phyloP scores from a whole-genome alignment of 2,888 invertebrate genomes.

The Cistogaster globosa region DNA sequence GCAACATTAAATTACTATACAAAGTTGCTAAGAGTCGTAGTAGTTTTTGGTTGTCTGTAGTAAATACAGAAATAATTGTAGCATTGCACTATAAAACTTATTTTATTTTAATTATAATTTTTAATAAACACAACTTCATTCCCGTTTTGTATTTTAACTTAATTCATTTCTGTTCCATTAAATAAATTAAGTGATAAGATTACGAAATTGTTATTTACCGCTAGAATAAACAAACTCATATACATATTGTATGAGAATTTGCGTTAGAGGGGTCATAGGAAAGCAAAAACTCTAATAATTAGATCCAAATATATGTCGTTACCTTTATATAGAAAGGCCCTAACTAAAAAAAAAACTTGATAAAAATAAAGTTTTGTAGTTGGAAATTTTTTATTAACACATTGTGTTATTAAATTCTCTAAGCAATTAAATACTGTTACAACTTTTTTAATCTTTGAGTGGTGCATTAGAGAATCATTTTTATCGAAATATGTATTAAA shows the following conservation, averaged over 20 bases:
- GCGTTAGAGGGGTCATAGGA: no score
- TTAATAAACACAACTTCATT: slow-evolving; percentile 61
- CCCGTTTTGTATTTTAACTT: slow-evolving; percentile 59
- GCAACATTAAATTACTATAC: slow-evolving; percentile 39
- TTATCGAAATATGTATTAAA: no score
- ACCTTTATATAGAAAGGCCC: no score
- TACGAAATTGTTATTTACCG: slow-evolving; percentile 64
- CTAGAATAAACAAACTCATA: slow-evolving; percentile 43
- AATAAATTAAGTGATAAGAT: slow-evolving; percentile 59
- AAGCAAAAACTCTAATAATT: no score
- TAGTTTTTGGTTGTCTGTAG: slow-evolving; percentile 5
- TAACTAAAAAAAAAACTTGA: no score
- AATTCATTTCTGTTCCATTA: slow-evolving; percentile 60
- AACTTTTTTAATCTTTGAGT: no score
- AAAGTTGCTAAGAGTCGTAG: slow-evolving; percentile 30
- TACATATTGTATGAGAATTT: not conserved
- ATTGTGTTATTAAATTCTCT: no score
- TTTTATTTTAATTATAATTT: slow-evolving; percentile 61
- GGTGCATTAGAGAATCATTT: no score
- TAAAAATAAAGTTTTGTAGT: no score
- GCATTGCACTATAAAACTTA: slow-evolving; percentile 41
- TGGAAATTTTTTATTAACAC: no score
- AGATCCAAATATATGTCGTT: no score
- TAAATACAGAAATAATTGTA: not conserved
- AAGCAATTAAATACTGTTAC: no score